phyloP scores from a whole-genome alignment of 1,140 invertebrate species.

The Pteromalus puparum region DNA sequence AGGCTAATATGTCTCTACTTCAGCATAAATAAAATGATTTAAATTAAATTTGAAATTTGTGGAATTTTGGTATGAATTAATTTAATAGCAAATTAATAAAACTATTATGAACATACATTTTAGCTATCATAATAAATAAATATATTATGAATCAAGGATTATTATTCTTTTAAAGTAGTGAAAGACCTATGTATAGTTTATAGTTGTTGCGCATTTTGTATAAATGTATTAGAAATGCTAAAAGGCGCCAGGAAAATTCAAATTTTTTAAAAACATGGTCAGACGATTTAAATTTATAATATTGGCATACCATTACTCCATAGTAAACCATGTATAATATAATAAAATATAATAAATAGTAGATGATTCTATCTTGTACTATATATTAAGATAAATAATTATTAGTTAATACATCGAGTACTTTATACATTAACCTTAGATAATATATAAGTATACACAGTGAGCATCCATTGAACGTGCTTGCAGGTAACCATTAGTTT shows the following conservation, averaged over 20 bases:
- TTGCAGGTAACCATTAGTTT: neutral
- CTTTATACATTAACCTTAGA: no score
- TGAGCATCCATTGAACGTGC: neutral
- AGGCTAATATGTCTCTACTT: no score
- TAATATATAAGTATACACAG: no score
- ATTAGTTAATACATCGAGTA: neutral
- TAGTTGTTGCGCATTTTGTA: neutral
- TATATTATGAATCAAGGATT: no score
- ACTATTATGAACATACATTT: no score
- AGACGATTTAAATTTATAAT: neutral
- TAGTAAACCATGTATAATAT: neutral
- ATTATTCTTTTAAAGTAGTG: neutral
- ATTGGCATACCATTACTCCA: neutral
- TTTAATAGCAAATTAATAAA: no score
- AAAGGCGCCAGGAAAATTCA: neutral
- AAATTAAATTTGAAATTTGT: no score
- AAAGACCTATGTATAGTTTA: neutral
- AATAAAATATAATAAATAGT: neutral
- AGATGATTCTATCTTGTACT: neutral
- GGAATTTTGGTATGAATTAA: no score
- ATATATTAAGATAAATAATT: neutral
- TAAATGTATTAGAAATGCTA: neutral
- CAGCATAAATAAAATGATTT: no score
- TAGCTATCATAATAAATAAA: no score
- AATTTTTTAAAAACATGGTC: neutral